Base-by-base conservation (phyloP, 2,113 vertebrate genomes). In the Erythrocercus mccallii region DNA sequence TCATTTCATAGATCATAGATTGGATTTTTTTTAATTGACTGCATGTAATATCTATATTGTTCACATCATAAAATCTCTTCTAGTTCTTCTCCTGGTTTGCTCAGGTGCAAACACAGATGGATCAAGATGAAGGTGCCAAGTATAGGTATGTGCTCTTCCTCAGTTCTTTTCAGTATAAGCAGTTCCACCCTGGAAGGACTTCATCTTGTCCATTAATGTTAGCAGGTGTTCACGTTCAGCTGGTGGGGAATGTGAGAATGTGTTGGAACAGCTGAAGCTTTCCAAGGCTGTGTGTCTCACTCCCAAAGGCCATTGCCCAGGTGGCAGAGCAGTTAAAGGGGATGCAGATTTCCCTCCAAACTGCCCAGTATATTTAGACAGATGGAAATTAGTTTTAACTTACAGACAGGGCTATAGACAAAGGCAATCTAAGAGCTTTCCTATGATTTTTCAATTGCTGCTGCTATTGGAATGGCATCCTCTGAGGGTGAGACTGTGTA, bases 61-160 rank as follows among this genome's bases (percentile, higher is more conserved):
- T 97, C 71, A 96, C 95, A 74, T 72, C 54, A 85, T 80, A 70
- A 96, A 65, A 81, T 96, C 71, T 97, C 96, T 98, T 98, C 86
- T 95, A 99, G 99, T 99, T 99, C 96, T 99, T 99, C 91, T 98
- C 99, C 48, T 99, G 99, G 99, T 99, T 99, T 98, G 99, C 99
- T 90, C 99, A 99, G 89, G 97, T 99, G 45, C 99, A 99, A 90
- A 96, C 97, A 57, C 98, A 98, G 94, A 99, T 99, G 99, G 99
- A 99, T 97, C 99, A 99, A 96, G 99, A 99, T 80, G 99, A 99
- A 97, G 99, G 97, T 73, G 97, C 97, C 47, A 99, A 99, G 94
- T 99, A 99, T 91, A 99, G 99, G 99, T 99, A 98, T 0, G 88
- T 97, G 58, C 60, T 91, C 78, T 81, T 81, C 80, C 60, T 87